These are phyloP conservation scores for Apamea anceps DNA, from an alignment of 2,888 invertebrate genomes.

Conservation along the genomic window DNA sequence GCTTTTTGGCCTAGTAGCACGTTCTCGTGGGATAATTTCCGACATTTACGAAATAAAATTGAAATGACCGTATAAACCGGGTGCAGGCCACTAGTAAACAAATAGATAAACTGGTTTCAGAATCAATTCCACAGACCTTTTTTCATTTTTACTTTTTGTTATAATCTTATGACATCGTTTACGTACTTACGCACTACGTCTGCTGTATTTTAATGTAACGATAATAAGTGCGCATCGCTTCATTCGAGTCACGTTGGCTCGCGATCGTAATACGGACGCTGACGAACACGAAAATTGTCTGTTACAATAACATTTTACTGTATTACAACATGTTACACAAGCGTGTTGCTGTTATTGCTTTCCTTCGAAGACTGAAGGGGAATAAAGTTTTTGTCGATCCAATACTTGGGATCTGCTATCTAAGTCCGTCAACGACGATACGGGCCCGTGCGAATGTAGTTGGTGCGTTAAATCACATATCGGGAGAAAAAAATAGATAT, in stretches of 20 bases:
- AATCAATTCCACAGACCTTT: neutral
- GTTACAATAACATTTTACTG: slow-evolving; percentile 57
- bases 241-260: slow-evolving; percentile 53
- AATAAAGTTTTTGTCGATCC: neutral
- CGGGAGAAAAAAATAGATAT: neutral
- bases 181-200: slow-evolving; percentile 25
- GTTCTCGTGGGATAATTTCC: too few relatives aligned
- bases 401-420: neutral
- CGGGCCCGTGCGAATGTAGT: fast-evolving
- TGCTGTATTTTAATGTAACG: slow-evolving; percentile 44
- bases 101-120: neutral
- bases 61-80: too few relatives aligned
- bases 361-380: neutral
- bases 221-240: slow-evolving; percentile 39
- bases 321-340: slow-evolving; percentile 51
- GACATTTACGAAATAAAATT: too few relatives aligned
- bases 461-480: neutral
- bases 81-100: too few relatives aligned
- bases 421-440: neutral
- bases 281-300: slow-evolving; percentile 53
- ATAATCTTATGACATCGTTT: slow-evolving; percentile 18
- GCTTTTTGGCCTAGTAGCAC: too few relatives aligned
- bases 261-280: slow-evolving; percentile 52
- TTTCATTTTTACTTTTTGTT: neutral
- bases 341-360: slow-evolving; percentile 36